Evolutionary conservation across 2,113 vertebrate species (phyloP), one percentile per base, ranked within the genome.

Genomic region (Mus pahari): DNA sequence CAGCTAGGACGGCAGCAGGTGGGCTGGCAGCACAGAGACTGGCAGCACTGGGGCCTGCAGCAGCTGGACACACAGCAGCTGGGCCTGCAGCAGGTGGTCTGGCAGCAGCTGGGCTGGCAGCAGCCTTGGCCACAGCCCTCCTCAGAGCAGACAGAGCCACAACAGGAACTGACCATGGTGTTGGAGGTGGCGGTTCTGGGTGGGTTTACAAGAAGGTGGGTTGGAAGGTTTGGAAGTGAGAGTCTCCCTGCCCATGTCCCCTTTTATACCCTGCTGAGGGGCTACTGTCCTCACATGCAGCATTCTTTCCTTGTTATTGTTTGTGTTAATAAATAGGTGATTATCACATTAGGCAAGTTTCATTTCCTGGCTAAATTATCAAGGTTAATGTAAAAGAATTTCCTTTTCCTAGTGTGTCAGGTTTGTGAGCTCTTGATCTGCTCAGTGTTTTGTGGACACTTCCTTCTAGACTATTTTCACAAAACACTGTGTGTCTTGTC

Each of bases 251-350:
- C 8, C 45, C 26, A 13, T 17, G 14, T 33, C 31, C 71, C 55
- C 66, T 94, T 96, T 95, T 95, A 92, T 97, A 95, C 78, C 28
- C 74, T 77, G 50, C 22, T 31, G 22, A 53, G 60, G 4, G 92
- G 9, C 36, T 74, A 24, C 16, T 83, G 55, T 75, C n/a, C 14
- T n/a, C 62, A 91, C 13, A 1, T 11, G 14, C n/a, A 68, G 31
- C 26, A 50, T 19, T 77, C 33, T 86, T 92, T 90, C 68, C 79
- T 71, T 93, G 88, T 93, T 77, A 14, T 36, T 90, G 93, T 95
- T 83, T 97, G 3, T 84, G 70, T 39, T 90, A 2, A 45, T 78
- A 87, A 87, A 45, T 39, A 83, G 48, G 39, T 24, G 9, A 96
- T 94, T 79, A 96, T 83, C 70, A 60, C 79, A 95, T 90, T 73